Base-by-base conservation (phyloP, 2,888 invertebrate genomes). In the Craniophora ligustri region DNA sequence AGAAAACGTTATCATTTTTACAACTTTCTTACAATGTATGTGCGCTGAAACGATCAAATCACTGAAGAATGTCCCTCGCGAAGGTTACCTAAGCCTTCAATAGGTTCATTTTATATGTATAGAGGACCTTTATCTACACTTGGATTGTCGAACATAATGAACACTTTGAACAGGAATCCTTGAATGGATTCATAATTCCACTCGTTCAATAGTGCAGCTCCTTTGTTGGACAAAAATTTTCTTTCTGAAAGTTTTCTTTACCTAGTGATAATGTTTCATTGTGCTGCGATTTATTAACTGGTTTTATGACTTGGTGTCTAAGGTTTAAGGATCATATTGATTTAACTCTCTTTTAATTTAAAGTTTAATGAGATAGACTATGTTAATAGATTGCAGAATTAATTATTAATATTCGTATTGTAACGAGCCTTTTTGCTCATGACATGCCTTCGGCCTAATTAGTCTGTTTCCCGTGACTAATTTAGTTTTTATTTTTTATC, bases 41-140 rank as follows among this genome's bases (percentile, higher is more conserved):
- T 67, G 70, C 81, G 72, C 64, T 76, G 79, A 75, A 63, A 67
- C 75, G 78, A 75, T 79, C 67, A 74, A 78, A 78, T 79, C 74
- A 76, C 59, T 77, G 65, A 79, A 79, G 78, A 82, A 80, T 77
- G 66, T 72, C 34, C 71, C 67, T 58, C 59, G 61, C 61, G 65
- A 71, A 73, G 70, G 59, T 69, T 73, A 47, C 50, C 45, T 63
- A 51, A 58, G 30, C 48, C 56, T 49, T 65, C 72, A 71, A 73
- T 67, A 63, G 67, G 49, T 51, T 44, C 48, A 50, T 61, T 69
- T 75, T 75, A 67, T 64, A n/a, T n/a, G n/a, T n/a, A 61, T 66
- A 71, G 31, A 60, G 48, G 38, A 46, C 36, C 50, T 53, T n/a
- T 69, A 59, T 63, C 55, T 60, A 41, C 71, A 71, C 67, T 65